Evolutionary conservation across 2,888 invertebrate species (phyloP).

Genomic region (Leptopilina syphax): DNA sequence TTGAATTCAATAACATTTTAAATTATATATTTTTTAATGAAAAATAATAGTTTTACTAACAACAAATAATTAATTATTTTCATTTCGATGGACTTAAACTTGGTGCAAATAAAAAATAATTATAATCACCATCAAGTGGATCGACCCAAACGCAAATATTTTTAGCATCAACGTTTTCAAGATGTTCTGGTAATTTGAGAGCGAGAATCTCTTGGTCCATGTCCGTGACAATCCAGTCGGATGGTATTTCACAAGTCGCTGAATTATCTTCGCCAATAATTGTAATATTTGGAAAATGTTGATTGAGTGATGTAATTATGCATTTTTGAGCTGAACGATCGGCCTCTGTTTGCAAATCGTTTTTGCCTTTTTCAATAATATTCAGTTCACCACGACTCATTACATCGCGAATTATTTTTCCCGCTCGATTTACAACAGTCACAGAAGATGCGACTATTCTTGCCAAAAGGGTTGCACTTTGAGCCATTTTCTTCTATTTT

Average conservation of each 20-base stretch:
- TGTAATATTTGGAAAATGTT: constrained; percentile 88
- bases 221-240: constrained; percentile 88
- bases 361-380: constrained; percentile 94
- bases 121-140: constrained; percentile 90
- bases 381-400: constrained; percentile 93
- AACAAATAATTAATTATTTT: too few species aligned
- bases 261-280: constrained; percentile 95
- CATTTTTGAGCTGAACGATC: constrained; percentile 96
- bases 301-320: constrained; percentile 91
- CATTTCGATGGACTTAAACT: too few species aligned
- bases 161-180: constrained; percentile 83
- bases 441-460: constrained; percentile 88
- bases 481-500: constrained; percentile 78
- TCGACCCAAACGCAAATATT: constrained; percentile 98
- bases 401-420: constrained; percentile 93
- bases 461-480: constrained; percentile 82
- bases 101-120: not conserved
- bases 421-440: constrained; percentile 88
- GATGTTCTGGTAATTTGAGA: constrained; percentile 83
- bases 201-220: constrained; percentile 83
- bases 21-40: too few species aligned
- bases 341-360: constrained; percentile 98
- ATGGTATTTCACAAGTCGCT: constrained; percentile 82
- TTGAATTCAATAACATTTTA: too few species aligned
- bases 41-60: too few species aligned